A percentile compares a stretch with the other conserved stretches of the same genome.
phyloP scores from a whole-genome alignment of 1,140 invertebrate species.

The Meloidogyne floridensis region DNA sequence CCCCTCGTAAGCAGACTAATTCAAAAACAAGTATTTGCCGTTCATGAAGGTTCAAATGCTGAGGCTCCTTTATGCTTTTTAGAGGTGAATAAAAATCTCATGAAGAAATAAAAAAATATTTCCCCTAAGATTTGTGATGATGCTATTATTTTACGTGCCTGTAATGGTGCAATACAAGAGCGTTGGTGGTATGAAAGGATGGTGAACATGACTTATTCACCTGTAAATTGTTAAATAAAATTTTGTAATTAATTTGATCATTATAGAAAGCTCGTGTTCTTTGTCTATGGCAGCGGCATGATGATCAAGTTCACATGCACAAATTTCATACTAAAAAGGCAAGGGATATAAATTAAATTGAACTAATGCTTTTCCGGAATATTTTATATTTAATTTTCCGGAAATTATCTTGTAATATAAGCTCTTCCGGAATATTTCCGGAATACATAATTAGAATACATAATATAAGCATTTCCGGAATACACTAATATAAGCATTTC shows the following conservation, averaged over 20 bases:
- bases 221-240: slow-evolving; percentile 14
- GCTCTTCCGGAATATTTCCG: not conserved
- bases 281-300: slow-evolving; percentile 80
- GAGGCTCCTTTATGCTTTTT: slow-evolving; percentile 88
- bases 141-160: slow-evolving; percentile 87
- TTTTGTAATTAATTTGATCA: too few species aligned
- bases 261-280: slow-evolving; percentile 84
- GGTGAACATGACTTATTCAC: slow-evolving; percentile 99
- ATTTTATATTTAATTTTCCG: too few species aligned
- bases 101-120: slow-evolving; percentile 67
- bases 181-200: slow-evolving; percentile 97
- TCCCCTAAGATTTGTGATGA: slow-evolving; percentile 89
- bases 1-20: slow-evolving; percentile 81
- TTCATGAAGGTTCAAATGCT: slow-evolving; percentile 87
- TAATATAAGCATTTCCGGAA: too few species aligned
- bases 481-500: too few species aligned
- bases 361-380: too few species aligned
- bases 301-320: slow-evolving; percentile 78
- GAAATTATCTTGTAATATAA: not conserved
- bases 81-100: slow-evolving; percentile 74
- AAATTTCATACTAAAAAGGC: slow-evolving; percentile 99
- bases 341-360: slow-evolving; percentile 39
- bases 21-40: slow-evolving; percentile 94
- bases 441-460: too few species aligned
- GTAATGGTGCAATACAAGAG: slow-evolving; percentile 90